Percentiles rank a stretch among this genome's conserved stretches.
These are phyloP conservation scores for Kryptolebias marmoratus DNA, from an alignment of 2,113 vertebrate species.

Conservation along the genomic window DNA sequence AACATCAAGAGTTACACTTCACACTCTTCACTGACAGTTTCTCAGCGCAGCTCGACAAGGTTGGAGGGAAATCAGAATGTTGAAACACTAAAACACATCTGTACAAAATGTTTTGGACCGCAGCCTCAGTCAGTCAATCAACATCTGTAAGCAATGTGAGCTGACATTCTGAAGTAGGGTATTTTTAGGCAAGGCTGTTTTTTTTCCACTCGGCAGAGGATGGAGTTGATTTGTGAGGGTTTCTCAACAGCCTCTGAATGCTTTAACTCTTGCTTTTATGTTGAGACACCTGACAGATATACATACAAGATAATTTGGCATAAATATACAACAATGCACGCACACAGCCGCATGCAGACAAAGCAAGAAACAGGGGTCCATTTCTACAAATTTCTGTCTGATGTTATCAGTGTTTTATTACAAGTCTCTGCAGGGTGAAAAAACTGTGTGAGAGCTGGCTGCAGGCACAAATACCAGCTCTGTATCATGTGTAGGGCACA, in stretches of 20 bases:
- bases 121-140: constrained; percentile 12
- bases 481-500: constrained; percentile 39
- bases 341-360: constrained; percentile 5
- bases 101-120: constrained; percentile 16
- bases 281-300: constrained; percentile 37
- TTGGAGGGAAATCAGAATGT: constrained; percentile 22
- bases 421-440: constrained; percentile 13
- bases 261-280: constrained; percentile 12
- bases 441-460: constrained; percentile 29
- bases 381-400: constrained; percentile 10
- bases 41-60: not conserved
- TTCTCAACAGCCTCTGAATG: constrained; percentile 26
- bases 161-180: constrained; percentile 11
- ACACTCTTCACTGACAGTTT: not conserved
- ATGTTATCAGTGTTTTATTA: constrained; percentile 26
- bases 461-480: constrained; percentile 16
- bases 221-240: not conserved
- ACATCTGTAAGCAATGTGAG: constrained; percentile 58
- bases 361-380: not conserved
- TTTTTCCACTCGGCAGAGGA: constrained; percentile 6
- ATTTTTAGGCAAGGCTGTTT: constrained; percentile 37
- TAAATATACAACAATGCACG: constrained; percentile 6
- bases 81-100: constrained; percentile 32
- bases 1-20: constrained; percentile 24
- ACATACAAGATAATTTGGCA: constrained; percentile 19